Evolutionary conservation across 2,113 vertebrate genomes (phyloP).

Genomic region (Hypomesus transpacificus): DNA sequence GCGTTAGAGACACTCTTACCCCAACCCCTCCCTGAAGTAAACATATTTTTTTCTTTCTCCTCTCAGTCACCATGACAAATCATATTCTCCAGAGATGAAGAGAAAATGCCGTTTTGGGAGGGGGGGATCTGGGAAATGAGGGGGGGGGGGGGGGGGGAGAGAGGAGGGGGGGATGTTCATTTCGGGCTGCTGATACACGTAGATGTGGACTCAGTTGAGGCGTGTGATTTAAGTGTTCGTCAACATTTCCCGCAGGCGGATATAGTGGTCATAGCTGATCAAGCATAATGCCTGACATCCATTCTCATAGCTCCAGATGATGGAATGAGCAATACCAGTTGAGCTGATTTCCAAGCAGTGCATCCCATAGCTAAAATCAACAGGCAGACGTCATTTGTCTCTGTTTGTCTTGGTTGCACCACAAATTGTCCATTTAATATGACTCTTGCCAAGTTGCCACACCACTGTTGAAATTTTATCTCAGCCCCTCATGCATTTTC

Average conservation of each 20-base stretch:
- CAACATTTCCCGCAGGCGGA: slow-evolving; percentile 58
- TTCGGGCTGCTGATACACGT: slow-evolving; percentile 27
- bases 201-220: slow-evolving; percentile 62
- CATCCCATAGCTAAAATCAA: slow-evolving; percentile 44
- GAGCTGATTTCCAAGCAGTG: slow-evolving; percentile 32
- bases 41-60: slow-evolving; percentile 71
- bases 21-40: slow-evolving; percentile 58
- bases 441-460: slow-evolving; percentile 35
- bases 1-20: slow-evolving; percentile 59
- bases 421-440: slow-evolving; percentile 49
- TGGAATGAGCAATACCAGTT: slow-evolving; percentile 49
- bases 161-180: slow-evolving; percentile 21
- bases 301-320: slow-evolving; percentile 64
- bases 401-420: slow-evolving; percentile 33
- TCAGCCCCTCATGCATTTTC: slow-evolving; percentile 38
- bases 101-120: slow-evolving; percentile 39
- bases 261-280: slow-evolving; percentile 68
- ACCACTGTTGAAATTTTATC: slow-evolving; percentile 30
- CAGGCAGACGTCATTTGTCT: slow-evolving; percentile 50
- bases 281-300: slow-evolving; percentile 67
- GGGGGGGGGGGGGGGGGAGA: slow-evolving; percentile 14
- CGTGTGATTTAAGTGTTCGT: slow-evolving; percentile 61
- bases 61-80: slow-evolving; percentile 76
- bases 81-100: slow-evolving; percentile 71
- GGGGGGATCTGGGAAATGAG: slow-evolving; percentile 26